These are phyloP conservation scores for Hippoglossus stenolepis DNA, from an alignment of 2,113 vertebrate genomes.

Conservation along the genomic window DNA sequence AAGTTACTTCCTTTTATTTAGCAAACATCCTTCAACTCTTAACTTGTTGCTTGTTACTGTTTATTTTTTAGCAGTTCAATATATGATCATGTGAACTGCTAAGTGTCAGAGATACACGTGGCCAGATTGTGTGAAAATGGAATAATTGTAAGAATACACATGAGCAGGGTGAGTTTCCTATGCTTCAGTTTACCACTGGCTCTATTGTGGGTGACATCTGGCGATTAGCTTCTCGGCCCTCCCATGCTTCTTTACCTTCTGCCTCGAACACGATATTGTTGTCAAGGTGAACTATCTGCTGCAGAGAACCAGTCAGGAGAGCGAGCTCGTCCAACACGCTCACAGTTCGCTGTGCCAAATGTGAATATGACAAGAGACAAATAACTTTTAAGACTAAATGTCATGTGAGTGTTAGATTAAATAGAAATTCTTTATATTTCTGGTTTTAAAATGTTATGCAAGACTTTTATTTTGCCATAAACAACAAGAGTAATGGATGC, in stretches of 20 bases:
- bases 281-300: conserved; percentile 66
- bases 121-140: not conserved
- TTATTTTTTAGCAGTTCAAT: not conserved
- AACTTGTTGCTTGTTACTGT: not conserved
- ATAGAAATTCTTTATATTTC: not conserved
- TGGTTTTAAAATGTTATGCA: not conserved
- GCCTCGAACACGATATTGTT: conserved; percentile 38
- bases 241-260: conserved; percentile 39
- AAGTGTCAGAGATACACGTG: not conserved
- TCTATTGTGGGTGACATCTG: conserved; percentile 50
- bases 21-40: too few species aligned
- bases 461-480: not conserved
- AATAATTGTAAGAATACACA: too few species aligned
- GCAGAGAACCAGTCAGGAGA: conserved; percentile 41
- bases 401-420: not conserved
- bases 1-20: not conserved
- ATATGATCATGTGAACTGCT: not conserved
- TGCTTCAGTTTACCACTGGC: not conserved
- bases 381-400: not conserved
- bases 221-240: conserved; percentile 48
- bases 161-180: not conserved
- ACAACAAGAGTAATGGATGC: not conserved
- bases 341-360: conserved; percentile 17
- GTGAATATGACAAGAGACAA: conserved; percentile 26
- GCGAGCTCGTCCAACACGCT: conserved; percentile 12